Percentiles rank a stretch among this genome's conserved stretches.
These are phyloP conservation scores for Epinephelus lanceolatus DNA, from an alignment of 2,113 vertebrate genomes.

Conservation along the genomic window DNA sequence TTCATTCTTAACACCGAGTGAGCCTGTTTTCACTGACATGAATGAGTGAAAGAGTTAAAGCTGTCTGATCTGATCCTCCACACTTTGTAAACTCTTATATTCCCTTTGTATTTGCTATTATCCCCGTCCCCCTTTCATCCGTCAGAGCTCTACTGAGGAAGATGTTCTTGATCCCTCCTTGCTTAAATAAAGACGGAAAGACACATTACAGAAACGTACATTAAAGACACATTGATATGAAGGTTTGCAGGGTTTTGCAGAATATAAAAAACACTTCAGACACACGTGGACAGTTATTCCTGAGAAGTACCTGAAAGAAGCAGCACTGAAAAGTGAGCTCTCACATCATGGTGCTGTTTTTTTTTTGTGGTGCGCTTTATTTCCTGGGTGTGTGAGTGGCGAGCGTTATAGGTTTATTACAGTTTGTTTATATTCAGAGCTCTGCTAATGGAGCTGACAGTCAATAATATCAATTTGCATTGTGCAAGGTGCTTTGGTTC, in stretches of 20 bases:
- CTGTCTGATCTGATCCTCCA: slow-evolving; percentile 15
- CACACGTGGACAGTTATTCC: slow-evolving; percentile 33
- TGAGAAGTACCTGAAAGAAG: slow-evolving; percentile 20
- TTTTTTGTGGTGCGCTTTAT: not conserved
- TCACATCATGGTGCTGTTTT: not conserved
- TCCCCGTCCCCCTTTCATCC: slow-evolving; percentile 40
- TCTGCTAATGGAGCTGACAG: slow-evolving; percentile 37
- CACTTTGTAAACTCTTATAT: slow-evolving; percentile 17
- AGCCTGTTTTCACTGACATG: not conserved
- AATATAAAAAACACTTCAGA: slow-evolving; percentile 46
- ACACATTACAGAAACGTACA: slow-evolving; percentile 31
- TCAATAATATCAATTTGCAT: slow-evolving; percentile 67
- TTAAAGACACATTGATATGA: slow-evolving; percentile 40
- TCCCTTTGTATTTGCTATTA: slow-evolving; percentile 22
- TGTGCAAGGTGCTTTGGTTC: slow-evolving; percentile 57
- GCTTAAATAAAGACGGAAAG: slow-evolving; percentile 32
- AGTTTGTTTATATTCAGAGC: slow-evolving; percentile 42
- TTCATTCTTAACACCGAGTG: not conserved
- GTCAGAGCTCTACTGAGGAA: slow-evolving; percentile 33
- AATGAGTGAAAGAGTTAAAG: slow-evolving; percentile 19
- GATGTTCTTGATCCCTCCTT: slow-evolving; percentile 40
- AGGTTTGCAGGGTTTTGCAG: not conserved
- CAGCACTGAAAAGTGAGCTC: slow-evolving; percentile 3
- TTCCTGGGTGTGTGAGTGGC: slow-evolving; percentile 4
- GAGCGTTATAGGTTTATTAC: slow-evolving; percentile 43